Conservation (phyloP, 2,888 invertebrate genomes). For the Parapristionchus giblindavisi region DNA sequence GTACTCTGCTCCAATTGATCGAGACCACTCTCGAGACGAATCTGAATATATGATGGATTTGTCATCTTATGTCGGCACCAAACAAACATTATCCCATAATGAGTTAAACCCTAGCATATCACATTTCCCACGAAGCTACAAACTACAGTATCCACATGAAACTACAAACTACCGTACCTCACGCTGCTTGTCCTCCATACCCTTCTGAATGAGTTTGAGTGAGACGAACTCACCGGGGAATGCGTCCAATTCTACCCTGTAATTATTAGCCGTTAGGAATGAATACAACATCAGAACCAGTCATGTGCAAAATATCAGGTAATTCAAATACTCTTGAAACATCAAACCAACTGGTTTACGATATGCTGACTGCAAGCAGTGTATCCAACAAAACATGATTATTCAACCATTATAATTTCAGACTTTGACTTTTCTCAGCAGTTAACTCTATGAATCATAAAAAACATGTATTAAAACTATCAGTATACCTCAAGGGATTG, state of each 20-base stretch:
- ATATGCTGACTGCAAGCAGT: not conserved
- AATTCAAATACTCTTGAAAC: not conserved
- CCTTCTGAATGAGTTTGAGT: slow-evolving; percentile 56
- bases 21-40: slow-evolving; percentile 71
- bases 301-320: not conserved
- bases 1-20: slow-evolving; percentile 88
- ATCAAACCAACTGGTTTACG: not conserved
- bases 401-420: not conserved
- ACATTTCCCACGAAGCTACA: not conserved
- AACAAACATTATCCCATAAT: too few species aligned
- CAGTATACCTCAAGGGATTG: slow-evolving; percentile 79
- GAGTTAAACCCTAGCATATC: too few species aligned
- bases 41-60: slow-evolving; percentile 16
- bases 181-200: slow-evolving; percentile 34
- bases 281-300: slow-evolving; percentile 12
- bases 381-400: not conserved
- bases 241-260: slow-evolving; percentile 83
- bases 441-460: not conserved
- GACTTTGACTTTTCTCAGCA: not conserved
- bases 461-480: not conserved
- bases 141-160: not conserved
- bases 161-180: slow-evolving; percentile 1
- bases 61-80: too few species aligned
- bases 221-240: slow-evolving; percentile 88
- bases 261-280: slow-evolving; percentile 37